These are phyloP conservation scores for Cheilosia soror DNA, from an alignment of 2,888 invertebrate species.

Conservation along the genomic window DNA sequence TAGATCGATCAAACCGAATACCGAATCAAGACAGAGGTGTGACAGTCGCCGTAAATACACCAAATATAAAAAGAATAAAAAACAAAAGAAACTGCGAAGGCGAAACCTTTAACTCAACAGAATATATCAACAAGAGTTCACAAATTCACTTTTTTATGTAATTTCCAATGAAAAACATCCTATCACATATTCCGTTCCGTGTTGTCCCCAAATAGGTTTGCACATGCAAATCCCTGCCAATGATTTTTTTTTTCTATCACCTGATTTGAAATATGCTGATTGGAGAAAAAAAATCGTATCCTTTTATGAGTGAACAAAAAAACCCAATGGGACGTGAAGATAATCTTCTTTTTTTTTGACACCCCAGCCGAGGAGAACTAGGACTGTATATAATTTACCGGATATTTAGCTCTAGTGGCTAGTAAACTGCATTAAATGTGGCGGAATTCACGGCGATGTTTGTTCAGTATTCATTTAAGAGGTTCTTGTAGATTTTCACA, in stretches of 20 bases:
- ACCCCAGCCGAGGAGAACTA: slow-evolving; percentile 56
- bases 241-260: slow-evolving; percentile 19
- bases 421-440: slow-evolving; percentile 16
- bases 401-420: slow-evolving; percentile 17
- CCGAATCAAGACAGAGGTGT: slow-evolving; percentile 61
- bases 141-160: slow-evolving; percentile 71
- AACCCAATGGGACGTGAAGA: slow-evolving; percentile 60
- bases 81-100: slow-evolving; percentile 53
- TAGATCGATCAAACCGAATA: slow-evolving; percentile 36
- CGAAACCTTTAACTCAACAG: slow-evolving; percentile 60
- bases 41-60: slow-evolving; percentile 52
- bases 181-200: slow-evolving; percentile 35
- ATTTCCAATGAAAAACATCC: slow-evolving; percentile 52
- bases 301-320: slow-evolving; percentile 69
- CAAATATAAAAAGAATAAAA: slow-evolving; percentile 25
- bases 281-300: slow-evolving; percentile 53
- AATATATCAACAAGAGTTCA: slow-evolving; percentile 37
- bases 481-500: slow-evolving; percentile 53
- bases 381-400: slow-evolving; percentile 35
- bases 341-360: slow-evolving; percentile 62
- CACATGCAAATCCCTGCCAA: slow-evolving; percentile 31
- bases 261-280: slow-evolving; percentile 24
- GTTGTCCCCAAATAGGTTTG: slow-evolving; percentile 34
- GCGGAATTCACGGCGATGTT: slow-evolving; percentile 23
- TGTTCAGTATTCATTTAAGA: slow-evolving; percentile 24